phyloP scores from a whole-genome alignment of 37 sponge, comb jelly and placozoan genomes.

The Crambe crambe region DNA sequence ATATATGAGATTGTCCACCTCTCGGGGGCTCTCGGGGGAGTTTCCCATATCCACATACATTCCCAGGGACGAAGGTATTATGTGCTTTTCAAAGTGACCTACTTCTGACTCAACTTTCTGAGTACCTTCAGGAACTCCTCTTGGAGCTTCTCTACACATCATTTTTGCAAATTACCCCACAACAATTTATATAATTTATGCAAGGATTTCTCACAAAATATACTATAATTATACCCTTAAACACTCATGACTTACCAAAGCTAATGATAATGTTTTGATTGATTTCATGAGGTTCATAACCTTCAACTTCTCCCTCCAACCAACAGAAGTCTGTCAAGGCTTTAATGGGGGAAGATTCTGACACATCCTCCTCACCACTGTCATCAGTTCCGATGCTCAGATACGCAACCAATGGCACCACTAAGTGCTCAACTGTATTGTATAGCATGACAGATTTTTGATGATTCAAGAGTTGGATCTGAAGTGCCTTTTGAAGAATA shows the following conservation, averaged over 20 bases:
- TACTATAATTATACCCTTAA: too few species aligned
- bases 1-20: too few species aligned
- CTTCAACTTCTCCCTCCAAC: constrained; percentile 49
- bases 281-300: constrained; percentile 58
- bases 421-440: background rate
- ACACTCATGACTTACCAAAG: constrained; percentile 10
- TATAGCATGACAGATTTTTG: background rate
- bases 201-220: too few species aligned
- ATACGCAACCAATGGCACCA: background rate
- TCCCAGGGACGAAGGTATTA: too few species aligned
- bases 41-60: too few species aligned
- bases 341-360: constrained; percentile 30
- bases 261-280: constrained; percentile 84
- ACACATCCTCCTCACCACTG: background rate
- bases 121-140: too few species aligned
- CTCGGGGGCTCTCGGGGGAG: too few species aligned
- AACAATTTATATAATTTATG: too few species aligned
- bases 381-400: background rate
- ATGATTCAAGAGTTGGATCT: constrained; percentile 39
- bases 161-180: too few species aligned
- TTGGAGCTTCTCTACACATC: too few species aligned
- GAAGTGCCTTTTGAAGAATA: constrained; percentile 60
- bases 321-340: constrained; percentile 54
- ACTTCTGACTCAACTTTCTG: too few species aligned
- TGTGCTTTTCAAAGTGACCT: too few species aligned